A percentile compares a stretch with the other conserved stretches of the same genome.
phyloP scores from a whole-genome alignment of 2,797 vertebrate species.

The Leuciscus waleckii region DNA sequence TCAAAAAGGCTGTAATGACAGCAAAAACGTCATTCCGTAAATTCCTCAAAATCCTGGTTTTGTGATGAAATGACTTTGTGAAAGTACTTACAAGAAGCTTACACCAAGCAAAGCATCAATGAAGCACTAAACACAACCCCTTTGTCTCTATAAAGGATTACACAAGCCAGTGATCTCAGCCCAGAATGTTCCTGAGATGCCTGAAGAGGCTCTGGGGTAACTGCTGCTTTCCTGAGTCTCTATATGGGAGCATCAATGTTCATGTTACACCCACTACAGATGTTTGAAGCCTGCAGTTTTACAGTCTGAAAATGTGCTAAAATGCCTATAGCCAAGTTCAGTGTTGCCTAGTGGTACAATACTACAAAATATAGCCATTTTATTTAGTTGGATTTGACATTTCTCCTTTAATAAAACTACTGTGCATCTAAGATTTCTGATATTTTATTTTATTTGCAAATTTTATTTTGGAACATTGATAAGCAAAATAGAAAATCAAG shows the following conservation, averaged over 20 bases:
- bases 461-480: background rate
- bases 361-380: background rate
- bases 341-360: background rate
- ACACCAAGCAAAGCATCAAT: slow-evolving; percentile 56
- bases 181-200: slow-evolving; percentile 40
- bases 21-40: slow-evolving; percentile 61
- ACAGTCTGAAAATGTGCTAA: background rate
- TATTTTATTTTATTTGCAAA: too few relatives aligned
- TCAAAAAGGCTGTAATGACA: slow-evolving; percentile 66
- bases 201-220: slow-evolving; percentile 36
- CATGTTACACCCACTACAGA: background rate
- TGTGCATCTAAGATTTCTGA: background rate
- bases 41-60: slow-evolving; percentile 61
- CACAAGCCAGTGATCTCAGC: slow-evolving; percentile 49
- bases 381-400: background rate
- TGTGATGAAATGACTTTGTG: slow-evolving; percentile 61
- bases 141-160: slow-evolving; percentile 61
- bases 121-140: slow-evolving; percentile 56
- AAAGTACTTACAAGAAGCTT: slow-evolving; percentile 61
- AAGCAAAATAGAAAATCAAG: background rate
- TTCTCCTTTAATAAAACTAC: background rate
- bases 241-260: slow-evolving; percentile 8
- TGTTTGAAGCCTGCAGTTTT: background rate
- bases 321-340: background rate
- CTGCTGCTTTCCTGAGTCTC: slow-evolving; percentile 28